A percentile compares a stretch with the other conserved stretches of the same genome.
These are phyloP conservation scores for Rynchops niger DNA, from an alignment of 2,113 vertebrate species.

Conservation along the genomic window DNA sequence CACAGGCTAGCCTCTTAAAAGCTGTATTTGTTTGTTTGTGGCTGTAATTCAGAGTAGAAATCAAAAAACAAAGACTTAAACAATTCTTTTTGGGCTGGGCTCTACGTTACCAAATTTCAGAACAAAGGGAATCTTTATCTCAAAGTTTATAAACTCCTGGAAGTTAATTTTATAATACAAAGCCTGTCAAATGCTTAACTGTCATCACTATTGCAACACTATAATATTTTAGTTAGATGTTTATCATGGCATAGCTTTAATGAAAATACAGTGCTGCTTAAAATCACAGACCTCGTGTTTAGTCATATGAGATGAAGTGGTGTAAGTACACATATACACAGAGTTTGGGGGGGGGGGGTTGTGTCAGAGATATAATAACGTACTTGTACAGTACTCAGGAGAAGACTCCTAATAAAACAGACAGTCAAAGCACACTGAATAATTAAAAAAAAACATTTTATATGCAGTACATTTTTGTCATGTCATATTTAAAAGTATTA, in stretches of 20 bases:
- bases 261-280: neutral
- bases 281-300: neutral
- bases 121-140: conserved; percentile 3
- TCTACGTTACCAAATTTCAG: neutral
- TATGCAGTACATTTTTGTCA: neutral
- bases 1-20: neutral
- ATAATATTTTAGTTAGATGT: neutral
- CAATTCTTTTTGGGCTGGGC: neutral
- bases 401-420: neutral
- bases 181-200: neutral
- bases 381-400: neutral
- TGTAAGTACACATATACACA: neutral
- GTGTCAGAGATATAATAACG: neutral
- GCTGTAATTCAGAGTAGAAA: neutral
- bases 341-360: neutral
- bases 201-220: neutral
- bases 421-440: neutral
- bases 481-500: conserved; percentile 15
- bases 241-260: neutral
- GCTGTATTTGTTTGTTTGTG: neutral
- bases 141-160: neutral
- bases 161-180: neutral
- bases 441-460: neutral
- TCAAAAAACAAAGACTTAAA: neutral
- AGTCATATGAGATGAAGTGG: neutral